Evolutionary conservation across 2,888 invertebrate species (phyloP), one percentile per base, ranked within the genome.

Genomic region (Helleia helle): DNA sequence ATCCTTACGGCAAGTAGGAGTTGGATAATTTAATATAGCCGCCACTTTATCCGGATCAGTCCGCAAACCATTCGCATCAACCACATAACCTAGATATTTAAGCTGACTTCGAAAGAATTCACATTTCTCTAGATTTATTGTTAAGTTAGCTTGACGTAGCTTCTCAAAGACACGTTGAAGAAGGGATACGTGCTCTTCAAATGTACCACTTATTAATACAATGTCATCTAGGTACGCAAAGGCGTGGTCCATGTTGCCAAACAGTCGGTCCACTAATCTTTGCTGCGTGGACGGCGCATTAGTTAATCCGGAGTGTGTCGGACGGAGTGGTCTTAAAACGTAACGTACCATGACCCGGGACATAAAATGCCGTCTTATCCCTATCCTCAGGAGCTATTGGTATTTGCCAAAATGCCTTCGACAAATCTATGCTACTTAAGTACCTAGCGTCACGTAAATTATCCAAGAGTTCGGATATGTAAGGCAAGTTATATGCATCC

Each of bases 201-300:
- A 54, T n/a, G 28, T 41, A 2, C 18, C 17, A 3, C 43, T 28
- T 1, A 49, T 34, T 1, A 52, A 29, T 2, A 58, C 40, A 5
- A 58, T 42, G 36, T 58, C 56, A 41, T 55, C 56, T 1, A 53
- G 1, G 34, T 44, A 55, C 3, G 34, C 40, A 18, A 51, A 54
- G 1, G 51, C 48, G 48, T 12, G 43, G 44, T 14, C 42, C 41
- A 4, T 48, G 43, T n/a, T n/a, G n/a, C n/a, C n/a, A 5, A 47
- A 40, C 3, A 36, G 24, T 1, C 28, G 39, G 42, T 56, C 56
- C 0, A 53, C 51, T 3, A 59, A 28, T 2, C 56, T 18, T 28
- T 56, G 56, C 26, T 55, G 59, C 1, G 56, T 54, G 2, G 56
- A 54, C 0, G 55, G 54, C 0, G 56, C 55, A 11, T 56, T 56